A percentile compares a stretch with the other conserved stretches of the same genome.
Conservation (phyloP, 2,888 invertebrate species). For the Tricholauxania praeusta region DNA sequence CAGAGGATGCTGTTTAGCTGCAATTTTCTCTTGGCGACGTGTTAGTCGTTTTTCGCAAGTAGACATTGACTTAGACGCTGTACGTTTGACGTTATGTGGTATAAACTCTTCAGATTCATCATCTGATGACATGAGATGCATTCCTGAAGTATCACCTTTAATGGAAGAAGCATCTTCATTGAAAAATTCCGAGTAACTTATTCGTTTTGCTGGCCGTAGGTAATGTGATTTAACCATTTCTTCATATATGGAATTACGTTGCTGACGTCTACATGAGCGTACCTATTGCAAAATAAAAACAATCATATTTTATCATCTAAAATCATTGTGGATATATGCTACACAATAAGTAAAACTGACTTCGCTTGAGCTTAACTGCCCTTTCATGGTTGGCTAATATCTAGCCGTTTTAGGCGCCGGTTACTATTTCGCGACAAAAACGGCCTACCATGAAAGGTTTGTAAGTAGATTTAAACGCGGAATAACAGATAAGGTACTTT, state of each 20-base stretch:
- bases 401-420: no score
- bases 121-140: constrained; percentile 52
- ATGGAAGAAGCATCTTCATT: constrained; percentile 63
- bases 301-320: not conserved
- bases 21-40: constrained; percentile 52
- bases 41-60: constrained; percentile 48
- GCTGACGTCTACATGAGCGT: constrained; percentile 63
- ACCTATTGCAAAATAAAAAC: constrained; percentile 47
- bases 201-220: constrained; percentile 64
- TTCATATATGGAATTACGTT: constrained; percentile 64
- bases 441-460: no score
- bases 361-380: no score
- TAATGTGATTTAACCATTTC: constrained; percentile 68
- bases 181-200: constrained; percentile 65
- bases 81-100: constrained; percentile 49
- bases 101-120: constrained; percentile 63
- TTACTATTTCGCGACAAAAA: no score
- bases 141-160: constrained; percentile 43
- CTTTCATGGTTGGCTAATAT: no score
- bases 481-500: no score
- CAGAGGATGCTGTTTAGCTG: constrained; percentile 3
- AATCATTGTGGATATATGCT: constrained; percentile 1
- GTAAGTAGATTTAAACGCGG: no score
- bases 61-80: constrained; percentile 37
- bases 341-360: no score